Percentiles rank a stretch among this genome's conserved stretches.
Conservation (phyloP, 2,888 invertebrate genomes). For the Pyralis farinalis region DNA sequence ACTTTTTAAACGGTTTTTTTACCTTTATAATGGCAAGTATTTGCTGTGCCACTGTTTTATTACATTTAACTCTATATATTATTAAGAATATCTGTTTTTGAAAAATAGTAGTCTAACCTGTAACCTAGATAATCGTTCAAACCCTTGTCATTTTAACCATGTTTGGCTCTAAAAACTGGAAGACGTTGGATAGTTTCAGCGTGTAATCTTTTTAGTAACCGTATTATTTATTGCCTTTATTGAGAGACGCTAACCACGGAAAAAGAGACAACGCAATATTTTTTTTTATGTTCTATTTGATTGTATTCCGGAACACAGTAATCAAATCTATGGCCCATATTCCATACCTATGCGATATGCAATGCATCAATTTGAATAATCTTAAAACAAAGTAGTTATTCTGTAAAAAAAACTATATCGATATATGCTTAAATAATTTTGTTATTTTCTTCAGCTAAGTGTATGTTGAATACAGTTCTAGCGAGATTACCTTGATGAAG, state of each 20-base stretch:
- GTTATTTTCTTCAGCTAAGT: too few species aligned
- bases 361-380: too few species aligned
- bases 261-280: conserved; percentile 63
- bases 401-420: too few species aligned
- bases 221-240: conserved; percentile 27
- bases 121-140: too few species aligned
- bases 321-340: conserved; percentile 58
- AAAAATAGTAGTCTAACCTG: too few species aligned
- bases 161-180: background rate
- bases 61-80: conserved; percentile 14
- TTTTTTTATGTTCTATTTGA: conserved; percentile 62
- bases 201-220: conserved; percentile 14
- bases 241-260: conserved; percentile 49
- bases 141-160: too few species aligned
- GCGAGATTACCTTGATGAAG: background rate
- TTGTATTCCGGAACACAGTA: conserved; percentile 52
- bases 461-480: background rate
- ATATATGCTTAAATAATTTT: too few species aligned
- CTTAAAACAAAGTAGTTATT: too few species aligned
- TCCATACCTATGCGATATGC: too few species aligned
- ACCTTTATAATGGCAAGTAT: conserved; percentile 17
- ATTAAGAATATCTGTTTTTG: too few species aligned
- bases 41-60: too few species aligned
- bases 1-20: conserved; percentile 33
- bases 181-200: conserved; percentile 3